Percentiles rank a stretch among this genome's conserved stretches.
These are phyloP conservation scores for Epinotia brunnichana DNA, from an alignment of 2,888 invertebrate species.

Conservation along the genomic window DNA sequence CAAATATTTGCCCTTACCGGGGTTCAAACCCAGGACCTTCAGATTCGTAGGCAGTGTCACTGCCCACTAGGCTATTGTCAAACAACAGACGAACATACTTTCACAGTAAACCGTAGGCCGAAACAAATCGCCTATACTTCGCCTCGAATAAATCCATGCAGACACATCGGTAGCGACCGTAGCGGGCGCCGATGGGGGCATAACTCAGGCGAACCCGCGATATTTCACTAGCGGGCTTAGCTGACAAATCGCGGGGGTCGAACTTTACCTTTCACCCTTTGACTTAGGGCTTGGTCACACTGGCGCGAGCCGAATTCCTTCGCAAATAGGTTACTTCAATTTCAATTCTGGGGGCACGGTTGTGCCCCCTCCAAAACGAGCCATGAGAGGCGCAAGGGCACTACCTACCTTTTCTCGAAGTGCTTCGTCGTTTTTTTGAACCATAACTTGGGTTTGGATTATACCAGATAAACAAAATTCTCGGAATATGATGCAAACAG, in stretches of 20 bases:
- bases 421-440: too few relatives aligned
- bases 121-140: conserved; percentile 23
- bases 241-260: conserved; percentile 33
- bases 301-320: background rate
- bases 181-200: conserved; percentile 17
- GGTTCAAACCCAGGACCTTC: too few relatives aligned
- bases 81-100: background rate
- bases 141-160: conserved; percentile 22
- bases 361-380: too few relatives aligned
- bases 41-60: too few relatives aligned
- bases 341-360: too few relatives aligned
- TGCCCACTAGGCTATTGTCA: too few relatives aligned
- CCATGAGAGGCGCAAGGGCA: too few relatives aligned
- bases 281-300: background rate
- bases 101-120: background rate
- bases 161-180: conserved; percentile 8
- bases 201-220: conserved; percentile 39
- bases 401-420: too few relatives aligned
- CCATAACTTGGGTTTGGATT: too few relatives aligned
- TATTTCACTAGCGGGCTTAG: conserved; percentile 36
- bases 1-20: too few relatives aligned
- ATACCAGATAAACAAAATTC: too few relatives aligned
- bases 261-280: conserved; percentile 24
- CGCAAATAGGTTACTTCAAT: background rate
- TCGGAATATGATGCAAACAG: too few relatives aligned